Conservation (phyloP, 2,113 vertebrate species). For the Carassius gibelio region DNA sequence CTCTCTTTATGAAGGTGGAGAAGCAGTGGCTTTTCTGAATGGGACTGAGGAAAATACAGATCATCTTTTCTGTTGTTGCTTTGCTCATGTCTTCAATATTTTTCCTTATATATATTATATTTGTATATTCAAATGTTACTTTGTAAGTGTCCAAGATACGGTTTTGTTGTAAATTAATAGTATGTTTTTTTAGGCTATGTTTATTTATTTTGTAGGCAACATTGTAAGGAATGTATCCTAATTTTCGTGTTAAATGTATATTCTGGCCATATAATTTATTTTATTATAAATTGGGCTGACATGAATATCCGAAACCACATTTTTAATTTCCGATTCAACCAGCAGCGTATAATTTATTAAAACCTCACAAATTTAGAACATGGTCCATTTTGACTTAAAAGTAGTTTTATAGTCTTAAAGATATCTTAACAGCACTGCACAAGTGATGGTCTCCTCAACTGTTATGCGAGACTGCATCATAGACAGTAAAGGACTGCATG, state of each 20-base stretch:
- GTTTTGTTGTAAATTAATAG: neutral
- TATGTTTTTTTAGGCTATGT: neutral
- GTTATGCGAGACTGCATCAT: neutral
- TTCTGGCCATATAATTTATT: neutral
- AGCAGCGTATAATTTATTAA: neutral
- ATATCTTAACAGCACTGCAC: neutral
- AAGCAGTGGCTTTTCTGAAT: constrained; percentile 49
- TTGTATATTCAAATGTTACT: neutral
- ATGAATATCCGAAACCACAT: too few relatives aligned
- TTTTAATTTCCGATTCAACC: neutral
- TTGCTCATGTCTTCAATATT: neutral
- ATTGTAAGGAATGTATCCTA: neutral
- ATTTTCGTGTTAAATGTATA: neutral
- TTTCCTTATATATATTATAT: neutral
- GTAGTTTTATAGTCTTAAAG: too few relatives aligned
- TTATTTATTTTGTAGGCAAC: neutral
- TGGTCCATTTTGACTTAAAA: too few relatives aligned
- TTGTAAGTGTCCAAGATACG: neutral
- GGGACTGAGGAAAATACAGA: constrained; percentile 30
- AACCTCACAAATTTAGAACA: neutral
- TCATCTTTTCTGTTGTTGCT: neutral
- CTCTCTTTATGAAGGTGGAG: constrained; percentile 39
- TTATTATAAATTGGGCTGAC: too few relatives aligned
- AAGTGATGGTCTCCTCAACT: neutral
- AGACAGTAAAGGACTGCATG: too few relatives aligned